Conservation (phyloP, 2,797 vertebrate genomes). For the Merluccius polli region DNA sequence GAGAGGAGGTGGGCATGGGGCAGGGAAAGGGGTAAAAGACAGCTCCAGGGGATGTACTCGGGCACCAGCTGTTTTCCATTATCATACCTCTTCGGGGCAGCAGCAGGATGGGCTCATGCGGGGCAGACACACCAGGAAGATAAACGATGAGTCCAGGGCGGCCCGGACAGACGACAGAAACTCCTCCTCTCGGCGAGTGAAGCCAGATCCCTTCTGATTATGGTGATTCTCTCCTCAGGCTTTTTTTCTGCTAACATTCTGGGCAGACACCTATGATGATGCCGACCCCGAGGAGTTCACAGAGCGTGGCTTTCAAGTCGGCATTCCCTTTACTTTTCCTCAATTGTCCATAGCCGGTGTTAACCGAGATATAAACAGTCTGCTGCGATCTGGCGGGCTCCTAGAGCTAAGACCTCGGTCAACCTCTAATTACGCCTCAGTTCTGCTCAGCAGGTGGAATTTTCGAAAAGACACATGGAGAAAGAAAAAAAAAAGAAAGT, state of each 20-base stretch:
- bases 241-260: constrained; percentile 23
- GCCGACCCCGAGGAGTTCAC: not conserved
- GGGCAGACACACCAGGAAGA: constrained; percentile 66
- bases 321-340: constrained; percentile 25
- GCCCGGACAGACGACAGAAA: not conserved
- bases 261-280: constrained; percentile 30
- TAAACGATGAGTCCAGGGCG: constrained; percentile 57
- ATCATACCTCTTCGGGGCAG: constrained; percentile 63
- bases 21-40: not conserved
- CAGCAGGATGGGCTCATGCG: constrained; percentile 51
- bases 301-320: not conserved
- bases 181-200: not conserved
- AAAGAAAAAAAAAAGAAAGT: constrained; percentile 6
- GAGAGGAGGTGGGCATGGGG: constrained; percentile 17
- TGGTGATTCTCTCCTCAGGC: constrained; percentile 42
- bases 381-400: not conserved
- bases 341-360: not conserved
- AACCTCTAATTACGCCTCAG: not conserved
- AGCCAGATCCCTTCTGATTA: constrained; percentile 56
- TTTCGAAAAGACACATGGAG: constrained; percentile 4
- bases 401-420: not conserved
- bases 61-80: constrained; percentile 75
- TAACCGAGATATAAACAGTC: not conserved
- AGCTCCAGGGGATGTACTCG: constrained; percentile 48
- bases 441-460: constrained; percentile 31